Evolutionary conservation across 1,140 invertebrate genomes (phyloP).

Genomic region (Nilaparvata lugens): DNA sequence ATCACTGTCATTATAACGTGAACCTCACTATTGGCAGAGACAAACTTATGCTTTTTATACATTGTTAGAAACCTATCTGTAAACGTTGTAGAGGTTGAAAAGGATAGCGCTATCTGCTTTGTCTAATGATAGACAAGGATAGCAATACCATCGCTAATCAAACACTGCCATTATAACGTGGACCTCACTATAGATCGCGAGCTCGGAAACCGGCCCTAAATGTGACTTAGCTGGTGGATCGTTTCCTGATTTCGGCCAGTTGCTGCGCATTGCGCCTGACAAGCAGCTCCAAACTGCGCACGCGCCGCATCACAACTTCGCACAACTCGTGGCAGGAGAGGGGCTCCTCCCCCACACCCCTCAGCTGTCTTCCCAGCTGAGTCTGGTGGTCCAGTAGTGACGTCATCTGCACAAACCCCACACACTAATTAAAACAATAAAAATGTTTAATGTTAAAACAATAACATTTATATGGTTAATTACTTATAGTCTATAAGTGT

Average conservation of each 20-base stretch:
- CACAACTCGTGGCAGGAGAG: conserved; percentile 21
- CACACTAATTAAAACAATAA: neutral
- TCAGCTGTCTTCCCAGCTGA: neutral
- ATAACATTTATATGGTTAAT: neutral
- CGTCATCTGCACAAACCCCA: conserved; percentile 15
- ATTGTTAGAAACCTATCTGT: no score
- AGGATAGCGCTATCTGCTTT: no score
- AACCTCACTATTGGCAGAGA: no score
- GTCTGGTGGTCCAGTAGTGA: conserved; percentile 16
- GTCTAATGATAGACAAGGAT: no score
- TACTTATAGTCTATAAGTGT: conserved; percentile 4
- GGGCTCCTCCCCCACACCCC: neutral
- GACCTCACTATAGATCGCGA: no score
- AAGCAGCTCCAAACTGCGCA: conserved; percentile 21
- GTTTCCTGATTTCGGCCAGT: conserved; percentile 13
- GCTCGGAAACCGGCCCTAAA: no score
- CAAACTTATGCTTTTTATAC: no score
- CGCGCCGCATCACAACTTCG: conserved; percentile 20
- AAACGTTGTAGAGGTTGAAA: no score
- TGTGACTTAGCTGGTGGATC: no score
- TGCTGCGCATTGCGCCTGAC: conserved; percentile 22
- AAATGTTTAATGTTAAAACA: neutral
- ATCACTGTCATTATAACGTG: no score
- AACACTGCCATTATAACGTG: no score
- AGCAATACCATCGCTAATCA: no score